These are phyloP conservation scores for Marisa cornuarietis DNA, from an alignment of 1,140 invertebrate species.

Conservation along the genomic window DNA sequence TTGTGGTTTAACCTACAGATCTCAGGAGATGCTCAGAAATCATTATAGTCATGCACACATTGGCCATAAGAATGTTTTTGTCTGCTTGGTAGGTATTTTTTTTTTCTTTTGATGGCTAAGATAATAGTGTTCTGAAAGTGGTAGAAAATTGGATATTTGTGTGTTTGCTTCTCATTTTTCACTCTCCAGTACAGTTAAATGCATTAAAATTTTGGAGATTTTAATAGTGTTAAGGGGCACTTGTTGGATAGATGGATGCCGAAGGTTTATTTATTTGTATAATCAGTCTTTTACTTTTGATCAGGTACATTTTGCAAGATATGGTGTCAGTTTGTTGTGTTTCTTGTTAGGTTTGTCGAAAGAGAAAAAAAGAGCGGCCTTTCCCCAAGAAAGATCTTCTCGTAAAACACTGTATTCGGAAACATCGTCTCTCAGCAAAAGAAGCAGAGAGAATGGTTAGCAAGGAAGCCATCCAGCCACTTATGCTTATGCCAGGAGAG, in stretches of 20 bases:
- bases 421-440: slow-evolving; percentile 13
- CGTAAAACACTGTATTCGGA: slow-evolving; percentile 39
- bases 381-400: slow-evolving; percentile 49
- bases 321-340: too few species aligned
- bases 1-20: slow-evolving; percentile 56
- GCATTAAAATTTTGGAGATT: too few species aligned
- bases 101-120: not conserved
- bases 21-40: slow-evolving; percentile 37
- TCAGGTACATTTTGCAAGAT: too few species aligned
- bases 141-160: too few species aligned
- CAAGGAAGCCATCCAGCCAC: slow-evolving; percentile 22
- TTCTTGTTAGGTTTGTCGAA: slow-evolving; percentile 51
- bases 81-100: slow-evolving; percentile 26
- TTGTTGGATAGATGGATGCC: too few species aligned
- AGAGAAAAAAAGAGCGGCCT: slow-evolving; percentile 22
- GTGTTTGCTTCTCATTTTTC: too few species aligned
- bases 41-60: slow-evolving; percentile 51
- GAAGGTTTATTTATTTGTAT: too few species aligned
- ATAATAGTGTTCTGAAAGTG: too few species aligned
- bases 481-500: slow-evolving; percentile 20
- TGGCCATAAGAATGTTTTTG: slow-evolving; percentile 30
- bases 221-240: too few species aligned
- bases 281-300: too few species aligned
- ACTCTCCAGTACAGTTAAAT: too few species aligned
- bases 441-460: slow-evolving; percentile 31